Conservation (phyloP, 2,113 vertebrate species). For the Hemibagrus wyckioides region DNA sequence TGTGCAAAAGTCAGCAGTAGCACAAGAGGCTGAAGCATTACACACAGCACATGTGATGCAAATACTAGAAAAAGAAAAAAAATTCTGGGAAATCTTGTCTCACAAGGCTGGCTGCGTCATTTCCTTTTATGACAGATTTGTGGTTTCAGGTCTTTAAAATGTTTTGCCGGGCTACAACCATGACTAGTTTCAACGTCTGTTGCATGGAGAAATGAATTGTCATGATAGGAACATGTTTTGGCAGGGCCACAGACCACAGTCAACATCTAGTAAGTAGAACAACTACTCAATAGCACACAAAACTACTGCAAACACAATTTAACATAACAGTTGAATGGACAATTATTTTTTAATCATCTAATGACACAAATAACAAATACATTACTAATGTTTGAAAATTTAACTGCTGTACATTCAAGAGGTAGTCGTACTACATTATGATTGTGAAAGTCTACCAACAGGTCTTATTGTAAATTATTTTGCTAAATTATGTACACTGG, state of each 20-base stretch:
- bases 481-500: neutral
- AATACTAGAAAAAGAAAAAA: constrained; percentile 57
- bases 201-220: constrained; percentile 72
- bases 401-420: neutral
- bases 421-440: neutral
- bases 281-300: neutral
- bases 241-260: constrained; percentile 59
- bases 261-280: constrained; percentile 70
- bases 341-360: neutral
- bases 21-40: constrained; percentile 50
- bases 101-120: constrained; percentile 70
- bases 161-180: constrained; percentile 69
- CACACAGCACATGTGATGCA: constrained; percentile 42
- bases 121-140: constrained; percentile 75
- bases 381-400: constrained; percentile 2
- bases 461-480: neutral
- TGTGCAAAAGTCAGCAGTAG: neutral
- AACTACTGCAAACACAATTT: constrained; percentile 1
- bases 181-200: constrained; percentile 67
- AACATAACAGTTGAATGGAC: constrained; percentile 10
- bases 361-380: neutral
- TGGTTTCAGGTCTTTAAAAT: constrained; percentile 73
- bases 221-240: constrained; percentile 71
- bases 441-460: neutral
- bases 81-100: constrained; percentile 76